phyloP scores from a whole-genome alignment of 2,113 vertebrate genomes.

The Rhegmatorhina hoffmannsi region DNA sequence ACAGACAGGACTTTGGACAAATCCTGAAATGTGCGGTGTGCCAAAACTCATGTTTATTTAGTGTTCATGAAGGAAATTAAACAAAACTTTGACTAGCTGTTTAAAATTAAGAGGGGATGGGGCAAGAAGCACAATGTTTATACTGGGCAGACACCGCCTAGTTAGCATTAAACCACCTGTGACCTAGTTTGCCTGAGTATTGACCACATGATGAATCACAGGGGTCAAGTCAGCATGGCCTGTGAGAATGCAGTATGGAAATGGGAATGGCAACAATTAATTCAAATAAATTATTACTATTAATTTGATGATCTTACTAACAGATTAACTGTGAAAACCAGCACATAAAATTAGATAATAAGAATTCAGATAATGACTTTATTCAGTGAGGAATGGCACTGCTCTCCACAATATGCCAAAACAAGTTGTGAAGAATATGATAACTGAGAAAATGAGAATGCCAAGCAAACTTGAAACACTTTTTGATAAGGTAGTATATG shows the following conservation, averaged over 20 bases:
- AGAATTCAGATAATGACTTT: neutral
- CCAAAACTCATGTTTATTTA: neutral
- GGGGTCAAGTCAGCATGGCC: neutral
- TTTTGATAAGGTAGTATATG: neutral
- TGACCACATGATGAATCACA: neutral
- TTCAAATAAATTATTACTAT: neutral
- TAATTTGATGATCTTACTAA: neutral
- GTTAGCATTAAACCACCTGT: neutral
- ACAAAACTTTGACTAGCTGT: neutral
- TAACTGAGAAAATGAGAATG: neutral
- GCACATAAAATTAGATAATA: neutral
- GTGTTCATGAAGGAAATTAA: neutral
- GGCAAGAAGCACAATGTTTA: neutral
- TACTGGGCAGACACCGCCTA: neutral
- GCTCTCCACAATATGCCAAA: neutral
- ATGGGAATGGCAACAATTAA: neutral
- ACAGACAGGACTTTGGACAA: neutral
- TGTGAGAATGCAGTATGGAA: neutral
- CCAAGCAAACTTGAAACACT: neutral
- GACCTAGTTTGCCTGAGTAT: neutral
- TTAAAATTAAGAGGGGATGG: fast-evolving
- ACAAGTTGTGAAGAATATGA: neutral
- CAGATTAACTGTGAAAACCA: constrained; percentile 9
- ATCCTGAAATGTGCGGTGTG: neutral
- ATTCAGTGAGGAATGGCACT: neutral